These are phyloP conservation scores for Corynorhinus townsendii DNA, from an alignment of 2,113 vertebrate species.

Conservation along the genomic window DNA sequence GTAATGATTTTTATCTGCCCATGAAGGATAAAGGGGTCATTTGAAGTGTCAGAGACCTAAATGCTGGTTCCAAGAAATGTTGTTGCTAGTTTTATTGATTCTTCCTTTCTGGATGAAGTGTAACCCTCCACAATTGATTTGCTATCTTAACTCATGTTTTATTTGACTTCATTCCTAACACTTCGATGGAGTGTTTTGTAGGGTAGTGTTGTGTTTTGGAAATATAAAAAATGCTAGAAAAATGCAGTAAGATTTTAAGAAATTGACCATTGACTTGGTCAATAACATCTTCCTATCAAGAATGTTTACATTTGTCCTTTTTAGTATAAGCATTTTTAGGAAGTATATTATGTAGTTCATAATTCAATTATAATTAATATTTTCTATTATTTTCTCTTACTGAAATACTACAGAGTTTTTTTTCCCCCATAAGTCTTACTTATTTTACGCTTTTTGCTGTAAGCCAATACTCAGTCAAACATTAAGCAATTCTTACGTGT, in stretches of 20 bases:
- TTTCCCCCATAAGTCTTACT: neutral
- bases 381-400: constrained; percentile 5
- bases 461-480: neutral
- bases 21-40: neutral
- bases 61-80: constrained; percentile 7
- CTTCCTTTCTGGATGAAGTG: neutral
- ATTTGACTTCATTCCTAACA: constrained; percentile 18
- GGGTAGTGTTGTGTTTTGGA: neutral
- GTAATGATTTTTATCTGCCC: constrained; percentile 27
- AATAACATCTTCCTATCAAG: neutral
- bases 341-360: neutral
- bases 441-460: neutral
- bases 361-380: neutral
- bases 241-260: constrained; percentile 9
- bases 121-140: neutral
- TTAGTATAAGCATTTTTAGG: constrained; percentile 5
- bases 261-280: neutral
- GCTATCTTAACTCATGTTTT: neutral
- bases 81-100: constrained; percentile 10
- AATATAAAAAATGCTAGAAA: neutral
- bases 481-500: neutral
- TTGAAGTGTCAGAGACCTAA: constrained; percentile 3
- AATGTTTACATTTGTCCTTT: neutral
- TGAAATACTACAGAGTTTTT: neutral
- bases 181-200: neutral